These are phyloP conservation scores for Latrodectus hesperus DNA, from an alignment of 2,888 invertebrate species.

Conservation along the genomic window DNA sequence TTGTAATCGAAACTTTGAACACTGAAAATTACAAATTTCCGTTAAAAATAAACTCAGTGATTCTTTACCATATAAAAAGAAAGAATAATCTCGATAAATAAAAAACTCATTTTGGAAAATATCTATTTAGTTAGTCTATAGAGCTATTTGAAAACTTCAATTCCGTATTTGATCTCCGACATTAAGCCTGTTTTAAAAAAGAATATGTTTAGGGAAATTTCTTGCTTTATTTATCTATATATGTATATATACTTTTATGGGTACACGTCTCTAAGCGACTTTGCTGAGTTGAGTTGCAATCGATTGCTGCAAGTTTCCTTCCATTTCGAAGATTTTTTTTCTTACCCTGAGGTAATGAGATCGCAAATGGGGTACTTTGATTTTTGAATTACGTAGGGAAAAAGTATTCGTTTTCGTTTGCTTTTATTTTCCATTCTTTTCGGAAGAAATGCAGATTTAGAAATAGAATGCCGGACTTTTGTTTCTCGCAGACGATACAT, in stretches of 20 bases:
- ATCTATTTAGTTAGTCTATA: constrained; percentile 1
- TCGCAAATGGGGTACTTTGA: constrained; percentile 50
- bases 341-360: constrained; percentile 33
- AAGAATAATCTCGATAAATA: background rate
- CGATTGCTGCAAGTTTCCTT: constrained; percentile 25
- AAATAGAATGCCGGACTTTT: constrained; percentile 44
- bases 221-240: constrained; percentile 1
- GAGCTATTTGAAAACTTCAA: constrained; percentile 18
- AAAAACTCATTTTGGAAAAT: constrained; percentile 15
- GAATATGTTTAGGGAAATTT: constrained; percentile 32
- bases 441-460: constrained; percentile 3
- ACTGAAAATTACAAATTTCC: constrained; percentile 5
- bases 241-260: constrained; percentile 24
- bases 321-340: constrained; percentile 22
- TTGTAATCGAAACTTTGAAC: constrained; percentile 3
- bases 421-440: constrained; percentile 37
- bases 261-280: constrained; percentile 15
- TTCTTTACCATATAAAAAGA: background rate
- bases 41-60: background rate
- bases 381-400: constrained; percentile 35
- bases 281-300: constrained; percentile 9
- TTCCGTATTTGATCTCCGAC: constrained; percentile 13
- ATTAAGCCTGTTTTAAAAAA: constrained; percentile 19
- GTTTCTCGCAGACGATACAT: constrained; percentile 23
- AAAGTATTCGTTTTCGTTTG: constrained; percentile 33